These are phyloP conservation scores for Pecten maximus DNA, from an alignment of 2,888 invertebrate species.

Conservation along the genomic window DNA sequence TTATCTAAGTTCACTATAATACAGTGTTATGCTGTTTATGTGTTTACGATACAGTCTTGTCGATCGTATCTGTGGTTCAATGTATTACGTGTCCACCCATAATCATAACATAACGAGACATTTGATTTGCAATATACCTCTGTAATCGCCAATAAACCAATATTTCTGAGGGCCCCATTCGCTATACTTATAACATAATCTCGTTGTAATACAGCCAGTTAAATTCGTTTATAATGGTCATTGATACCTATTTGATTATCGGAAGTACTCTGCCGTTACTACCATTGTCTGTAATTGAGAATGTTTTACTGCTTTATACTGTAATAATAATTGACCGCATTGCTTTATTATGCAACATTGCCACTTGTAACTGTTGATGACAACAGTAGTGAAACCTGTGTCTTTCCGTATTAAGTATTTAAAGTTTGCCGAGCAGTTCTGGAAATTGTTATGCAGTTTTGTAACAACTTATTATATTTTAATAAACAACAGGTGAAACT, in stretches of 20 bases:
- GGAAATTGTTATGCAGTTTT: too few species aligned
- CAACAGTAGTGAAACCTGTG: not conserved
- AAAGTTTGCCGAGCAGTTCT: too few species aligned
- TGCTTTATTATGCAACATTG: not conserved
- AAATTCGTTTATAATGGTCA: conserved; percentile 11
- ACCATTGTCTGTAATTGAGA: not conserved
- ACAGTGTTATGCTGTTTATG: too few species aligned
- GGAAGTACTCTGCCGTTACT: not conserved
- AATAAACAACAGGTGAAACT: too few species aligned
- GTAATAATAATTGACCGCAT: not conserved
- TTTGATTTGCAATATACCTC: not conserved
- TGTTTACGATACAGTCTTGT: too few species aligned
- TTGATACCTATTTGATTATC: not conserved
- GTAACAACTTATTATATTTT: too few species aligned
- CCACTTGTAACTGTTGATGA: not conserved
- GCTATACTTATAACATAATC: not conserved
- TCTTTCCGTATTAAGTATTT: too few species aligned
- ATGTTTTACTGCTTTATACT: not conserved
- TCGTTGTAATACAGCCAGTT: not conserved
- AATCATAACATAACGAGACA: not conserved
- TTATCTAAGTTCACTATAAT: too few species aligned
- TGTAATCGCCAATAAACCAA: not conserved
- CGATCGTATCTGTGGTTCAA: too few species aligned
- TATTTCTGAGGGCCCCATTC: not conserved
- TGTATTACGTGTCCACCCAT: not conserved